Evolutionary conservation across 2,797 vertebrate genomes (phyloP), one percentile per base, ranked within the genome.

Genomic region (Etheostoma nigrum): DNA sequence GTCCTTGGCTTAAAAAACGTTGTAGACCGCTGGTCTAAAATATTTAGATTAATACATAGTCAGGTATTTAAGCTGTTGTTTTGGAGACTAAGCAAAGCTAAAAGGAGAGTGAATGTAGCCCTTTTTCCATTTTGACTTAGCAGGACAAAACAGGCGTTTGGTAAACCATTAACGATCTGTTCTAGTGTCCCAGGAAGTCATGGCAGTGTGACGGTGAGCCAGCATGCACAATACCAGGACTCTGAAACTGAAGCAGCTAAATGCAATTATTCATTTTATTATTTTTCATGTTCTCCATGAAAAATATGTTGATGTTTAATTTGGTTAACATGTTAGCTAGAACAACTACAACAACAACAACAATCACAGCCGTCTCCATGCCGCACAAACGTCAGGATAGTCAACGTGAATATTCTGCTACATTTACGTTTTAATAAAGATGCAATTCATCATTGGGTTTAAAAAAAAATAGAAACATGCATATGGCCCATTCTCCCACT

Each of bases 401-500:
- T 30, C 42, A 33, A 3, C 36, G 16, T 2, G 2, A 18, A 7
- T 19, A 51, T 42, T 36, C 11, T n/a, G 51, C 6, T 33, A 19
- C 49, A 45, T 44, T 71, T 21, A 54, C 6, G 15, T 60, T 51
- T 52, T 42, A 58, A 81, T 62, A 67, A 78, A 72, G 53, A 62
- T 48, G 47, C 7, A 10, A 70, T 83, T 74, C 63, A 81, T 82
- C 76, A 72, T 4, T 52, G 49, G 30, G 44, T 30, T 79, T 44
- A 65, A 57, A n/a, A 54, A 54, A n/a, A 63, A 62, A 18, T 2
- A 45, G 11, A 72, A 65, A 48, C 13, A 62, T 78, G 54, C 88
- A 82, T 81, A 85, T 86, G 84, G 78, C 55, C 68, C 47, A 25
- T 81, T 79, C 79, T 74, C 18, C 44, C 12, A 44, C 79, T 83